Base-by-base conservation (phyloP, 2,113 vertebrate genomes). In the Dicaeum eximium region DNA sequence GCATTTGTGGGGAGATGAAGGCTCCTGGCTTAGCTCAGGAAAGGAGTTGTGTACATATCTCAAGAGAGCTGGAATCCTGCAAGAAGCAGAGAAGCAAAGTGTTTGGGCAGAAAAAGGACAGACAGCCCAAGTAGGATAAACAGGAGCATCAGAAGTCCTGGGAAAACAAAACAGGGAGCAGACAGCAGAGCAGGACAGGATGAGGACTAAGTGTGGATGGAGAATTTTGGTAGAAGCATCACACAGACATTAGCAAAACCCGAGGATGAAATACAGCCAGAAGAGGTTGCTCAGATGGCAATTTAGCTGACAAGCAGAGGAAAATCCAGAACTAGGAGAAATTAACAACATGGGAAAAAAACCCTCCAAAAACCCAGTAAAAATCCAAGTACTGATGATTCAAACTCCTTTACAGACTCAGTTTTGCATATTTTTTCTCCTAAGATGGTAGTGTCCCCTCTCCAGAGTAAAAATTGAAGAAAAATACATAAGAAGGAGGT, bases 1-100 rank as follows among this genome's bases (percentile, higher is more conserved):
- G 1, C 7, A 14, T 38, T 30, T 80, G 42, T 38, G 62, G 60
- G 38, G 58, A 90, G 37, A 33, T 20, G n/a, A 80, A 86, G 70
- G 37, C 48, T 93, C 12, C 93, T 92, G 80, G 64, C 31, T 93
- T 80, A 85, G 87, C 69, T 94, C 80, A 65, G 62, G 71, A 57
- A 69, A 77, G 47, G 45, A 50, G 25, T 27, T 87, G 44, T 61
- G 37, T 80, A 42, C n/a, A 9, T 19, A 81, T 37, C 54, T 77
- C 62, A 50, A 69, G 61, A 60, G 61, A 87, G 20, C 48, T 67
- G 67, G 79, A 83, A 86, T 65, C 13, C 3, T 73, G 42, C 50
- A 77, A 95, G 65, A 81, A 82, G 62, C 50, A 75, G 53, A 35
- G 22, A 66, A 72, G 22, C 40, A 70, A 31, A 83, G 31, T 0